phyloP scores from a whole-genome alignment of 1,140 invertebrate genomes.

The Vollenhovia emeryi region DNA sequence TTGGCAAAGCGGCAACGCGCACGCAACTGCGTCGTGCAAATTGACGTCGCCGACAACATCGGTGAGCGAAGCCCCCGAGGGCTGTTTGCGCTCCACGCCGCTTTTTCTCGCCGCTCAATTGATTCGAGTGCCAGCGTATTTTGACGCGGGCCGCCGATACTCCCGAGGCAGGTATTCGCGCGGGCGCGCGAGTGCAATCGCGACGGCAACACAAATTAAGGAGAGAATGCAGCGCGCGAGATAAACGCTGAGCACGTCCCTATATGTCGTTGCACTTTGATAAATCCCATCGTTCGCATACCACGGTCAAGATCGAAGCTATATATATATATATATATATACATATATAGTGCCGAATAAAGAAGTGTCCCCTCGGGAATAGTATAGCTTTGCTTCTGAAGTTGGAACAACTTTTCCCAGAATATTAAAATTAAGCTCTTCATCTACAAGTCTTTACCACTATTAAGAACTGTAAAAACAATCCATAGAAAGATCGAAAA shows the following conservation, averaged over 20 bases:
- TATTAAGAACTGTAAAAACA: background rate
- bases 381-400: background rate
- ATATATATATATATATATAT: background rate
- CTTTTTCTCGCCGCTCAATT: conserved; percentile 53
- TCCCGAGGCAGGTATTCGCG: conserved; percentile 4
- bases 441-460: too few species aligned
- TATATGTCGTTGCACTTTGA: conserved; percentile 16
- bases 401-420: background rate
- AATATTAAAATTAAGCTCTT: background rate
- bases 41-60: conserved; percentile 15
- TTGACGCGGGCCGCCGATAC: conserved; percentile 10
- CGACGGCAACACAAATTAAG: conserved; percentile 29
- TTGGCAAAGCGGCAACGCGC: conserved; percentile 16
- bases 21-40: conserved; percentile 42
- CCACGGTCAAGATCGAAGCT: background rate
- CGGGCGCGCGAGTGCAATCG: background rate
- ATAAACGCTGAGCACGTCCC: conserved; percentile 3
- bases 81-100: conserved; percentile 44
- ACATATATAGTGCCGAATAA: background rate
- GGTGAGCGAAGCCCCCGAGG: background rate
- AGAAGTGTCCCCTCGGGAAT: background rate
- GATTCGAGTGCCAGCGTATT: conserved; percentile 41
- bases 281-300: conserved; percentile 13
- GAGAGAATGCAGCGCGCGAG: conserved; percentile 12
- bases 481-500: background rate